These are phyloP conservation scores for Trichogramma evanescens DNA, from an alignment of 2,888 invertebrate genomes.

Conservation along the genomic window DNA sequence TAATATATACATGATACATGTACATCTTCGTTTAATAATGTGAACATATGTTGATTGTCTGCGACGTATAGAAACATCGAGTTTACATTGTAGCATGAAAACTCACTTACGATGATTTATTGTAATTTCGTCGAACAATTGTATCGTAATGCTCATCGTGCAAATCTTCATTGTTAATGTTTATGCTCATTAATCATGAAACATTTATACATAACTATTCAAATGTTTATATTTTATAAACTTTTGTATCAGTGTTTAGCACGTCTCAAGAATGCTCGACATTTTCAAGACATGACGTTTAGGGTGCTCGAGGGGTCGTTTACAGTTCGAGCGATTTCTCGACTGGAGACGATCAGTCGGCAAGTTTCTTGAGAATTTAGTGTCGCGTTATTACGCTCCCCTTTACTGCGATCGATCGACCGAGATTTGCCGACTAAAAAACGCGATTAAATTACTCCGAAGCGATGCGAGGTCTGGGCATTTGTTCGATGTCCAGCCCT, in stretches of 20 bases:
- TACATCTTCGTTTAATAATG: neutral
- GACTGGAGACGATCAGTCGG: slow-evolving; percentile 27
- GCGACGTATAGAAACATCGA: neutral
- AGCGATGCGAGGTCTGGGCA: too few species aligned
- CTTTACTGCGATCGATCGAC: slow-evolving; percentile 3
- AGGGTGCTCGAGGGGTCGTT: slow-evolving; percentile 5
- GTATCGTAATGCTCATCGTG: slow-evolving; percentile 28
- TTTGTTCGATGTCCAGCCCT: too few species aligned
- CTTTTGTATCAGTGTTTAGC: slow-evolving; percentile 33
- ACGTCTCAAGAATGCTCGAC: neutral
- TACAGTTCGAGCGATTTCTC: slow-evolving; percentile 42
- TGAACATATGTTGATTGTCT: slow-evolving; percentile 7
- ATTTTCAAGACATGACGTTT: too few species aligned
- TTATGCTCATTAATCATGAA: slow-evolving; percentile 11
- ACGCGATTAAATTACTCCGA: too few species aligned
- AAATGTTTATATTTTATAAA: too few species aligned
- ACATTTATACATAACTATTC: neutral
- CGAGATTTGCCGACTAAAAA: slow-evolving; percentile 17
- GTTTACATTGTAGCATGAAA: slow-evolving; percentile 1
- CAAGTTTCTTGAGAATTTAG: slow-evolving; percentile 14
- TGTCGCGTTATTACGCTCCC: slow-evolving; percentile 28
- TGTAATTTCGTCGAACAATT: slow-evolving; percentile 28
- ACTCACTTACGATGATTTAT: slow-evolving; percentile 19
- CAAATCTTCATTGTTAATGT: slow-evolving; percentile 4
- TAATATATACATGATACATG: slow-evolving; percentile 27